phyloP scores from a whole-genome alignment of 2,797 vertebrate genomes.

The Bovichtus diacanthus region DNA sequence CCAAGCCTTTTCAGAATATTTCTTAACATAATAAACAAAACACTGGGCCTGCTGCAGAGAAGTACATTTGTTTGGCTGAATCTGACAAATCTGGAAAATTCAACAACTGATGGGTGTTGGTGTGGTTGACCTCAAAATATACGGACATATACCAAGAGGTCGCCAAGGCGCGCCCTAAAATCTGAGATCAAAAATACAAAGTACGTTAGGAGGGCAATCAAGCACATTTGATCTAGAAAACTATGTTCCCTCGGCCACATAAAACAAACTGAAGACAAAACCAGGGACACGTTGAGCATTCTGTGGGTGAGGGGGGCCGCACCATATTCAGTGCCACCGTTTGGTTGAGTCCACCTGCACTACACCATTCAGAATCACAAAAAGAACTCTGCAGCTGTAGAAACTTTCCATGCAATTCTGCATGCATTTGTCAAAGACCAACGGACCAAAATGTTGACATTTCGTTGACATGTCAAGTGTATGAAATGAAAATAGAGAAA shows the following conservation, averaged over 20 bases:
- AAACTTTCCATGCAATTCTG: not conserved
- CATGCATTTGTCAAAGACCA: not conserved
- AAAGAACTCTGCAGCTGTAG: not conserved
- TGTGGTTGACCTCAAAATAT: not conserved
- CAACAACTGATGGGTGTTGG: not conserved
- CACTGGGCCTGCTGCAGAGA: not conserved
- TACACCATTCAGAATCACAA: not conserved
- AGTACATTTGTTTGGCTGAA: not conserved
- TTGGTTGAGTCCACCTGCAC: not conserved
- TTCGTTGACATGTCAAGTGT: not conserved
- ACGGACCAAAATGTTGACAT: not conserved
- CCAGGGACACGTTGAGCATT: not conserved
- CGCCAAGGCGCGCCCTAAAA: not conserved
- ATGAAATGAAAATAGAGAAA: not conserved
- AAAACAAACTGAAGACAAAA: not conserved
- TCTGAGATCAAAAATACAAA: not conserved
- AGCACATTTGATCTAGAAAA: not conserved
- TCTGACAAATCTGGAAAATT: conserved; percentile 12
- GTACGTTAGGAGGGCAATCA: not conserved
- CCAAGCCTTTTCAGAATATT: not conserved
- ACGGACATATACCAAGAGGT: not conserved
- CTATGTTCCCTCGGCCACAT: not conserved
- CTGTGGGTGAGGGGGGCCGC: not conserved
- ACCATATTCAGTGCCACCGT: not conserved
- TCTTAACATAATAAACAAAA: conserved; percentile 12